Evolutionary conservation across 2,888 invertebrate genomes (phyloP).

Genomic region (Tupiocoris notatus): DNA sequence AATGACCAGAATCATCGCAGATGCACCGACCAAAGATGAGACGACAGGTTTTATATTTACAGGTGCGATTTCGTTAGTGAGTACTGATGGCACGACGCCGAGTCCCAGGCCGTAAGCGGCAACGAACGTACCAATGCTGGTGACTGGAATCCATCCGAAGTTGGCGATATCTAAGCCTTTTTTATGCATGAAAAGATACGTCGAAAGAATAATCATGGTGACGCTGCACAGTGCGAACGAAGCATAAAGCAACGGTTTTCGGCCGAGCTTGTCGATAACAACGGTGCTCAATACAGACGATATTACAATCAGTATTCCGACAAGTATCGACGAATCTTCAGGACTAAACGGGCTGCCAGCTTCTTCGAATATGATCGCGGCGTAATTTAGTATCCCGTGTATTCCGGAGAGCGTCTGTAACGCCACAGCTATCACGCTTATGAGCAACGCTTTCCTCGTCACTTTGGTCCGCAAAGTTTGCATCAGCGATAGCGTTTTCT

Average conservation of each 20-base stretch:
- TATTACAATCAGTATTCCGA: not conserved
- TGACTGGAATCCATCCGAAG: slow-evolving; percentile 2
- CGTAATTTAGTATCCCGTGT: not conserved
- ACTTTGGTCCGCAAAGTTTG: not conserved
- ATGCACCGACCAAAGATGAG: not conserved
- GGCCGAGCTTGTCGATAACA: slow-evolving; percentile 12
- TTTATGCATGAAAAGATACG: not conserved
- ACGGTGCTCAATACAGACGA: not conserved
- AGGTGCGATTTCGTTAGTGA: slow-evolving; percentile 19
- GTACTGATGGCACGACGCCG: not conserved
- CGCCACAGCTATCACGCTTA: not conserved
- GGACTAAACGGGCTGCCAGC: slow-evolving; percentile 8
- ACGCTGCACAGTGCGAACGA: not conserved
- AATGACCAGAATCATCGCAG: not conserved
- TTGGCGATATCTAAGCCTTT: not conserved
- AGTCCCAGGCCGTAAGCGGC: slow-evolving; percentile 8
- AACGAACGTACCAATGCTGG: slow-evolving; percentile 1
- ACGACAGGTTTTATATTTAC: slow-evolving; percentile 1
- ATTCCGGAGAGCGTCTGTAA: slow-evolving; percentile 17
- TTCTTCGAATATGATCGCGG: slow-evolving; percentile 21
- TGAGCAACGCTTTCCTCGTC: not conserved
- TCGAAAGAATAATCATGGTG: not conserved
- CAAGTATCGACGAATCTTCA: slow-evolving; percentile 26
- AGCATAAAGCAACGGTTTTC: slow-evolving; percentile 17
- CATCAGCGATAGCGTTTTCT: not conserved